Conservation (phyloP, 2,797 vertebrate species). For the Arnoldichthys spilopterus region DNA sequence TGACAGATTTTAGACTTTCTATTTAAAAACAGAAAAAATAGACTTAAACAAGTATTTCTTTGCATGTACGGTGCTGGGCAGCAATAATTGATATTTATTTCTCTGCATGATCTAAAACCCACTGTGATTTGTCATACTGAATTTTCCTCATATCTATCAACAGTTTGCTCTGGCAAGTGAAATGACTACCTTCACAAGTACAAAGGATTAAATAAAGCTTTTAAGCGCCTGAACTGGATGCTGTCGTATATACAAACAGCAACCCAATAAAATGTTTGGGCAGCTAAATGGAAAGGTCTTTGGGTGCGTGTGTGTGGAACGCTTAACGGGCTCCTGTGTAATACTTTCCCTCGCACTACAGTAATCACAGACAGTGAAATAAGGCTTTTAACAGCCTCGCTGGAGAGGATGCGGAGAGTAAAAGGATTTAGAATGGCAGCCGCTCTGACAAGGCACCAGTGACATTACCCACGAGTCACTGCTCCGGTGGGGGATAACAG, state of each 20-base stretch:
- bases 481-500: constrained; percentile 40
- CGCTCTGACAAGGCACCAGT: constrained; percentile 31
- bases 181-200: constrained; percentile 19
- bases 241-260: constrained; percentile 26
- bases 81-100: background rate
- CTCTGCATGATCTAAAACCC: background rate
- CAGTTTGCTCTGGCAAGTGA: constrained; percentile 8
- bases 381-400: constrained; percentile 66
- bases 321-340: constrained; percentile 13
- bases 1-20: too few species aligned
- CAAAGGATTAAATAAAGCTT: constrained; percentile 43
- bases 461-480: constrained; percentile 58
- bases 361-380: constrained; percentile 45
- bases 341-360: constrained; percentile 13
- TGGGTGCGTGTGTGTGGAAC: background rate
- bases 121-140: background rate
- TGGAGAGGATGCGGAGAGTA: constrained; percentile 56
- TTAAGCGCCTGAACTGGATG: constrained; percentile 44
- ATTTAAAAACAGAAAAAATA: too few species aligned
- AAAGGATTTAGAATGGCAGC: constrained; percentile 48
- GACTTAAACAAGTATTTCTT: background rate
- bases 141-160: constrained; percentile 25
- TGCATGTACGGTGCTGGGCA: background rate
- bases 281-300: constrained; percentile 60
- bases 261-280: constrained; percentile 45